Base-by-base conservation (phyloP, 2,113 vertebrate species). In the Uria aalge region DNA sequence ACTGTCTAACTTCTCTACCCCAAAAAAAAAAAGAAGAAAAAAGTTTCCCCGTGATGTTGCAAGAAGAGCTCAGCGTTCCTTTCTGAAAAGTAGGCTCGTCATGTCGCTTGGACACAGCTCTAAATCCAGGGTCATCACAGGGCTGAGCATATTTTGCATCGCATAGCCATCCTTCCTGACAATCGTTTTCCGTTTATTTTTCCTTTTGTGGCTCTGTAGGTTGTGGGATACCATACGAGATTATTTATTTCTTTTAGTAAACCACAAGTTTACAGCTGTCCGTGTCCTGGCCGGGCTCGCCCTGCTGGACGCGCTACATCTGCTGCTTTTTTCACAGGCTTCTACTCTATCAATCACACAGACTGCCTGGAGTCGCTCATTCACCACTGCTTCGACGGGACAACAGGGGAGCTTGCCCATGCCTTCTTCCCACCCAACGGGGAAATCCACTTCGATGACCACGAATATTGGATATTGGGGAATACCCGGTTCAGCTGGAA, bases 401-500 rank as follows among this genome's bases (percentile, higher is more conserved):
- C 99, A 55, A 99, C 99, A 0, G 99, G 99, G 17, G 99, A 99
- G 40, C 94, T 99, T 90, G 99, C 99, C 55, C 99, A 99, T 0
- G 99, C 99, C 16, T 99, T 99, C 98, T 99, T 99, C 96, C 99
- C 99, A 0, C 98, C 98, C 17, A 99, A 98, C 0, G 99, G 99
- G 2, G 99, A 99, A 96, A 99, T 99, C 97, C 99, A 99, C 96
- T 99, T 99, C 1, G 99, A 99, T 8, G 99, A 99, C 96, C 98
- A 99, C 1, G 99, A 99, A 79, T 99, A 99, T 12, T 99, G 99
- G 99, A 99, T 99, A 84, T 96, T 99, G 96, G 99, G 99, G 26
- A 98, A 99, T 86, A 99, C 99, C 41, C 98, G 99, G 55, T 99
- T 99, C 98, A 99, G 99, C 98, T 99, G 99, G 99, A 99, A 99